Conservation (phyloP, 1,140 invertebrate species). For the Anastatus disparis region DNA sequence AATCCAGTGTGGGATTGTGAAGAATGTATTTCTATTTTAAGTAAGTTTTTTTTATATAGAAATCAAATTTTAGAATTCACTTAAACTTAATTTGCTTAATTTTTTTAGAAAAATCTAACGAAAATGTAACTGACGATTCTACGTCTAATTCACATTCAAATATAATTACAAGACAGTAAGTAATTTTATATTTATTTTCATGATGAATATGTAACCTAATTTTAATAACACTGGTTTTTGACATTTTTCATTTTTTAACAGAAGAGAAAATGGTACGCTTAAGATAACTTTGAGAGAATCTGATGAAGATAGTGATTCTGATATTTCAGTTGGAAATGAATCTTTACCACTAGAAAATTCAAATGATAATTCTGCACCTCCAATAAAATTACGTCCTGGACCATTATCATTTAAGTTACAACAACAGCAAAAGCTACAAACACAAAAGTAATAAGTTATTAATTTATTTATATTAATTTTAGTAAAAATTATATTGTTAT, state of each 20-base stretch:
- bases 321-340: constrained; percentile 58
- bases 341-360: constrained; percentile 18
- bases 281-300: constrained; percentile 18
- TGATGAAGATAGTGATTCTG: constrained; percentile 50
- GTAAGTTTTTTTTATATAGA: constrained; percentile 36
- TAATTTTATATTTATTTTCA: not conserved
- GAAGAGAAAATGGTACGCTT: constrained; percentile 13
- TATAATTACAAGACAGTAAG: constrained; percentile 18
- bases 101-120: constrained; percentile 13
- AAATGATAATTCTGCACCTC: not conserved
- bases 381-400: constrained; percentile 50
- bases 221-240: not conserved
- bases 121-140: constrained; percentile 20
- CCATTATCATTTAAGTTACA: constrained; percentile 59
- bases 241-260: not conserved
- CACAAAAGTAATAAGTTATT: constrained; percentile 18
- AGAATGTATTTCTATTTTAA: constrained; percentile 57
- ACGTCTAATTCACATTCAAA: constrained; percentile 27
- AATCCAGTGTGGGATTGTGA: constrained; percentile 60
- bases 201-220: not conserved
- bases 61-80: not conserved
- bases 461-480: too few relatives aligned
- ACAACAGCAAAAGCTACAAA: constrained; percentile 37
- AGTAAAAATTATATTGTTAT: too few relatives aligned
- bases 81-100: not conserved